Conservation (phyloP, 2,888 invertebrate genomes). For the Ectropis crepuscularia region DNA sequence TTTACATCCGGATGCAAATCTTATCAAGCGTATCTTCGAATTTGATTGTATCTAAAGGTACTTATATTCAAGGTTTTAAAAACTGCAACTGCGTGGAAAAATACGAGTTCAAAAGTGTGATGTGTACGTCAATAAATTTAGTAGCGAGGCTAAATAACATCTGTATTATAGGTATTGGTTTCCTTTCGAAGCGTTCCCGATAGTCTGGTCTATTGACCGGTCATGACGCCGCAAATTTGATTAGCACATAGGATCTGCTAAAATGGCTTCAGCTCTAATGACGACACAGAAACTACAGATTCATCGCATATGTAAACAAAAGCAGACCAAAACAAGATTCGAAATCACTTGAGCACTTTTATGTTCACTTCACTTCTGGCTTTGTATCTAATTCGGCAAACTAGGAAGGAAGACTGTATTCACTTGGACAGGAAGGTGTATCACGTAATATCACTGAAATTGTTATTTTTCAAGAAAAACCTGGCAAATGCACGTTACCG, state of each 20-base stretch:
- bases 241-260: constrained; percentile 45
- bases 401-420: not conserved
- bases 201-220: constrained; percentile 47
- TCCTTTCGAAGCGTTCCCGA: constrained; percentile 35
- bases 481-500: constrained; percentile 61
- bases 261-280: constrained; percentile 46
- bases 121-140: too few species aligned
- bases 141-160: not conserved
- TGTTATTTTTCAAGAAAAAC: constrained; percentile 40
- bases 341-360: constrained; percentile 30
- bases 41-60: too few species aligned
- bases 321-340: constrained; percentile 49
- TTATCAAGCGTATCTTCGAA: constrained; percentile 4
- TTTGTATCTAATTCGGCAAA: not conserved
- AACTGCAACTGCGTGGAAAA: not conserved
- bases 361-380: constrained; percentile 13
- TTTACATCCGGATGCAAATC: constrained; percentile 1
- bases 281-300: constrained; percentile 39
- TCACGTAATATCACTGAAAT: constrained; percentile 17
- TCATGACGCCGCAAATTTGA: constrained; percentile 57
- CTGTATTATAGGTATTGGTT: constrained; percentile 3
- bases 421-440: not conserved
- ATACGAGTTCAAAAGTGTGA: too few species aligned
- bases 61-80: constrained; percentile 2
- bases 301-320: constrained; percentile 48